Conservation (phyloP, 2,888 invertebrate genomes). For the Lingula anatina region DNA sequence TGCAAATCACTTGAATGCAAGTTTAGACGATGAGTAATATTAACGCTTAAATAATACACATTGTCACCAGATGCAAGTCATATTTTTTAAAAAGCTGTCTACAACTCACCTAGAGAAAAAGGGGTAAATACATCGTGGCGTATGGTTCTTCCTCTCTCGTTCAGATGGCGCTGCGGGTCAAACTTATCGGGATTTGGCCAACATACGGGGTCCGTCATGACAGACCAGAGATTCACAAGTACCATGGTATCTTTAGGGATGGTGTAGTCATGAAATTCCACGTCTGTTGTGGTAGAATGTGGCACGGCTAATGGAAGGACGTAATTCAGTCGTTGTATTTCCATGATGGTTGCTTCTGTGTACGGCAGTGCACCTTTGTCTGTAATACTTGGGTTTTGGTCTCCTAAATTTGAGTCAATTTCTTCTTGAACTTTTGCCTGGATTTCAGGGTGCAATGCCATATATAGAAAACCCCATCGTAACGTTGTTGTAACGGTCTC, state of each 20-base stretch:
- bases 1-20: no score
- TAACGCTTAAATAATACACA: no score
- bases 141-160: background rate
- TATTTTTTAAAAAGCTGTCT: background rate
- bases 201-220: conserved; percentile 7
- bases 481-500: conserved; percentile 37
- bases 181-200: background rate
- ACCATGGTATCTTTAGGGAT: conserved; percentile 26
- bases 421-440: conserved; percentile 34
- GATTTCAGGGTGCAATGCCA: conserved; percentile 27
- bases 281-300: conserved; percentile 30
- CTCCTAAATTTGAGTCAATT: conserved; percentile 23
- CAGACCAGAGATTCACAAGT: conserved; percentile 36
- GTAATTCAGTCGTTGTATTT: conserved; percentile 29
- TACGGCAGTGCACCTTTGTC: conserved; percentile 25
- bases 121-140: no score
- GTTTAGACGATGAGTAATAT: no score
- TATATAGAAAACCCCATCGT: conserved; percentile 35
- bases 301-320: conserved; percentile 41
- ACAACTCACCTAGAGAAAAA: no score
- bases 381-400: conserved; percentile 17
- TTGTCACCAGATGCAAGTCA: no score
- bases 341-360: conserved; percentile 31
- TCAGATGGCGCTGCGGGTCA: background rate
- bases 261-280: conserved; percentile 10